Percentiles rank a stretch among this genome's conserved stretches.
phyloP scores from a whole-genome alignment of 2,113 vertebrate genomes.

The Sclerurus mexicanus region DNA sequence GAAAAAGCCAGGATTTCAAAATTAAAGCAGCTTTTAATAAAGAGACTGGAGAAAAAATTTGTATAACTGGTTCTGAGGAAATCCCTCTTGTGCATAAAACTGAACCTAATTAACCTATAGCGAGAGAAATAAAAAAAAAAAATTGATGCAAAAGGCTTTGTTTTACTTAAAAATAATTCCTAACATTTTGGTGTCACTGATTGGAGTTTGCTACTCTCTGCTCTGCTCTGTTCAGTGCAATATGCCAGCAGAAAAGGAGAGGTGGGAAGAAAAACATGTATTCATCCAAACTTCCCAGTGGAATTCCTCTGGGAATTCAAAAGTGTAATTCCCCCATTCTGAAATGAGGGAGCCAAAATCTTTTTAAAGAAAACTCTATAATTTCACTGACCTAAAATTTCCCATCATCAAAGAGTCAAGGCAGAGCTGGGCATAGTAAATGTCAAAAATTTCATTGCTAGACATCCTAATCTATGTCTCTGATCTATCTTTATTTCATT shows the following conservation, averaged over 20 bases:
- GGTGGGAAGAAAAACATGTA: background rate
- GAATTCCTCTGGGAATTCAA: background rate
- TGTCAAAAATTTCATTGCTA: background rate
- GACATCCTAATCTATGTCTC: background rate
- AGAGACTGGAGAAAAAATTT: background rate
- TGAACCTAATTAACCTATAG: background rate
- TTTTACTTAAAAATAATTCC: background rate
- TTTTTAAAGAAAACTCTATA: background rate
- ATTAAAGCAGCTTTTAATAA: background rate
- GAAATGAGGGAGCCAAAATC: background rate
- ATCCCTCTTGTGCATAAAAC: background rate
- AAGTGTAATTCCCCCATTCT: background rate
- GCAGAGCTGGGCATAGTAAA: background rate
- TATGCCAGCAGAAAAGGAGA: background rate
- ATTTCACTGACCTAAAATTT: background rate
- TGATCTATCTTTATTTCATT: background rate
- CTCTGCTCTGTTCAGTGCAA: background rate
- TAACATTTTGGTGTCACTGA: background rate
- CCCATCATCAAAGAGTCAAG: background rate
- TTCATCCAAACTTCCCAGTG: background rate
- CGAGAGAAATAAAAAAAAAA: background rate
- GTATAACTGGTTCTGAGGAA: background rate
- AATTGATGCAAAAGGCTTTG: background rate
- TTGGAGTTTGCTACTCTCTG: background rate
- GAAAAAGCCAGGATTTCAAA: background rate